Base-by-base conservation (phyloP, 2,888 invertebrate genomes). In the Epirrhoe tristata region DNA sequence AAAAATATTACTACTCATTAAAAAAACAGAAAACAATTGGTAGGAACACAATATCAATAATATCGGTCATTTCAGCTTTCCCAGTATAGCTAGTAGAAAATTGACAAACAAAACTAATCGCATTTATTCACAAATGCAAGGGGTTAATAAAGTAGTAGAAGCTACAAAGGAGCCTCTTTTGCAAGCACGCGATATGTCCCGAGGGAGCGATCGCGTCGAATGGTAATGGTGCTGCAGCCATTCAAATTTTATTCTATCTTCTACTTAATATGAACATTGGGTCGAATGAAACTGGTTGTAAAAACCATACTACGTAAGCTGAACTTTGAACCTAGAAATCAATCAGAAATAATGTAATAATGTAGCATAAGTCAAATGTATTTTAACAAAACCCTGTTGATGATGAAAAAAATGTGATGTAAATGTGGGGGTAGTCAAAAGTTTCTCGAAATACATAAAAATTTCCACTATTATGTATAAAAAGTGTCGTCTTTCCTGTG, bases 171-270 rank as follows among this genome's bases (percentile, higher is more conserved):
- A 68, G 54, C 59, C 58, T 43, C 63, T 59, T 68, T 72, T 67
- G 66, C 70, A 67, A 61, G 67, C 58, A 43, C 57, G 66, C 62
- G 67, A 69, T 73, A 56, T 59, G 59, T 58, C 82, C 76, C 82
- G 10, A 51, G 82, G 82, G 83, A 77, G 72, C 77, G 74, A 82
- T 82, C 69, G 54, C 66, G 52, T 57, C 73, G 74, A 72, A 71
- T 75, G 74, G 73, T 76, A 78, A 79, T 75, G 75, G 16, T 39
- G 78, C 66, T 63, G 77, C 75, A 24, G 79, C 77, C 78, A 80
- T 83, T 82, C 79, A 83, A 82, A 80, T 83, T 82, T 82, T 80
- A 82, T 82, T 82, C 78, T 80, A 81, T 81, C 77, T 77, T 39
- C 63, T 34, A 68, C 74, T 77, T 81, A 78, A 77, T 79, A 78